Evolutionary conservation across 1,140 invertebrate species (phyloP).

Genomic region (Leptoteleia sp.): DNA sequence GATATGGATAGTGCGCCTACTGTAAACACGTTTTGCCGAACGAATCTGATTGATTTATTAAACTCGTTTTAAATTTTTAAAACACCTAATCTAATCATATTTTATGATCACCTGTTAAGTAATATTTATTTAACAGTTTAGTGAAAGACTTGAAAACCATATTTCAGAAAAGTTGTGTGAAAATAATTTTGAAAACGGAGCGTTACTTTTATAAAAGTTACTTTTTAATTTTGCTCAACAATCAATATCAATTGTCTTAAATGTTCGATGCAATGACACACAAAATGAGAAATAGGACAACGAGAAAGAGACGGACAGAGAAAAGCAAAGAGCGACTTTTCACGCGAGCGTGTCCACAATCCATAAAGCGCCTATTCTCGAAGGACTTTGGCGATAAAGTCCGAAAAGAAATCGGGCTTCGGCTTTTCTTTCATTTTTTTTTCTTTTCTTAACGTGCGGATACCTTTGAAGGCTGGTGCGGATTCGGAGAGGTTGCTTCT

Average conservation of each 20-base stretch:
- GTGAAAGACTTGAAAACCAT: too few relatives aligned
- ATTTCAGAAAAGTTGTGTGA: too few relatives aligned
- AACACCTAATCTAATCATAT: neutral
- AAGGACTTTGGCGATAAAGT: slow-evolving; percentile 59
- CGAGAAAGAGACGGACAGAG: slow-evolving; percentile 34
- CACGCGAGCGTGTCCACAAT: slow-evolving; percentile 44
- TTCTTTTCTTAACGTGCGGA: slow-evolving; percentile 70
- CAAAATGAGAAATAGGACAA: neutral
- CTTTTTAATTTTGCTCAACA: too few relatives aligned
- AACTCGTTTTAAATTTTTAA: neutral
- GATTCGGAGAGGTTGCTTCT: slow-evolving; percentile 87
- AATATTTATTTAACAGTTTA: too few relatives aligned
- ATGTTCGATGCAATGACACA: too few relatives aligned
- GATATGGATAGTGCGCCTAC: neutral
- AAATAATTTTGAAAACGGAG: too few relatives aligned
- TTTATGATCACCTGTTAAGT: too few relatives aligned
- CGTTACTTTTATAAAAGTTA: too few relatives aligned
- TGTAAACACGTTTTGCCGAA: slow-evolving; percentile 10
- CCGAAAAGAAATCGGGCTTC: slow-evolving; percentile 43
- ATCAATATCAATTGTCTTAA: too few relatives aligned
- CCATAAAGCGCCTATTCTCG: slow-evolving; percentile 62
- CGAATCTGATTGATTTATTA: slow-evolving; percentile 7
- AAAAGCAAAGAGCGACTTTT: slow-evolving; percentile 22
- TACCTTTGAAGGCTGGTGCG: slow-evolving; percentile 84
- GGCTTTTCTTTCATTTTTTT: slow-evolving; percentile 18